A percentile compares a stretch with the other conserved stretches of the same genome.
Conservation (phyloP, 2,888 invertebrate species). For the Patella caerulea region DNA sequence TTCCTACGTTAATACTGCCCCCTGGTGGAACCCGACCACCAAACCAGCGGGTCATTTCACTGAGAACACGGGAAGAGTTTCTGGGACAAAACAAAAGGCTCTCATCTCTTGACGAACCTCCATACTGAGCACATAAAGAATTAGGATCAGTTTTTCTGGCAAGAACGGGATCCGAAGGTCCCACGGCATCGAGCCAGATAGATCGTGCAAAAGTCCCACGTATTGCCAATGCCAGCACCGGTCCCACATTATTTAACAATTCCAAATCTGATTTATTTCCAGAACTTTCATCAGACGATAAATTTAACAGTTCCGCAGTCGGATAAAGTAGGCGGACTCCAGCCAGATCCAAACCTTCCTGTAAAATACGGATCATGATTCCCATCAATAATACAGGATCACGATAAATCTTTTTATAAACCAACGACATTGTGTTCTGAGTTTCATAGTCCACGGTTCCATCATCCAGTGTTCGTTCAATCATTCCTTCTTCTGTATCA, state of each 20-base stretch:
- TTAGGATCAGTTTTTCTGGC: conserved; percentile 65
- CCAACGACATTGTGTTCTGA: conserved; percentile 64
- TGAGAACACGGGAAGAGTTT: conserved; percentile 50
- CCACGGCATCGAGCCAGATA: conserved; percentile 66
- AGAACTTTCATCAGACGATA: conserved; percentile 33
- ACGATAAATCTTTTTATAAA: conserved; percentile 63
- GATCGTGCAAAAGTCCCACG: conserved; percentile 61
- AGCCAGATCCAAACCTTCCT: conserved; percentile 63
- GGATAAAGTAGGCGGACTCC: conserved; percentile 65
- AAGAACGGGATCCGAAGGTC: conserved; percentile 64
- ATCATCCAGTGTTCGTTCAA: conserved; percentile 47
- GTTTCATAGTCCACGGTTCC: conserved; percentile 51
- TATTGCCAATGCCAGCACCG: conserved; percentile 62
- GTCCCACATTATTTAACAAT: conserved; percentile 57
- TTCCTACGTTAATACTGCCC: conserved; percentile 43
- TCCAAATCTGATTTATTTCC: conserved; percentile 39
- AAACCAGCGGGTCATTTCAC: conserved; percentile 66
- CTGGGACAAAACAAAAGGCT: conserved; percentile 64
- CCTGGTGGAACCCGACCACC: conserved; percentile 63
- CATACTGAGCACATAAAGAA: conserved; percentile 65
- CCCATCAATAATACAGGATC: conserved; percentile 63
- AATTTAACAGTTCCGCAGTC: conserved; percentile 49
- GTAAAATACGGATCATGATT: conserved; percentile 59
- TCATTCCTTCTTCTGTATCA: conserved; percentile 57
- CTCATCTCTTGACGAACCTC: conserved; percentile 61